Evolutionary conservation across 2,797 vertebrate genomes (phyloP), one percentile per base, ranked within the genome.

Genomic region (Amblyraja radiata): DNA sequence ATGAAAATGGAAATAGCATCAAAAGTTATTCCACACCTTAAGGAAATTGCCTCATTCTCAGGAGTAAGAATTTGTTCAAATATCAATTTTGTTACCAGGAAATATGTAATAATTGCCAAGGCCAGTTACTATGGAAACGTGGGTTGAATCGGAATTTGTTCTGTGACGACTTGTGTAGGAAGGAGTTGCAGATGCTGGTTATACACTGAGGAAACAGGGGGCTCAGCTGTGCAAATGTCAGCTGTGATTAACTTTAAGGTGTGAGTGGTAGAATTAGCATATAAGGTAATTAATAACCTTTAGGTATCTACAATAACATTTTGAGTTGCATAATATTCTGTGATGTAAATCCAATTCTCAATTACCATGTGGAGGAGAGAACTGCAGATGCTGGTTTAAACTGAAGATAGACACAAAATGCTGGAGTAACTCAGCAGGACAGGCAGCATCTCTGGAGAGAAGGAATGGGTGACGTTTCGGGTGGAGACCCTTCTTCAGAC

Each of bases 221-320:
- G 6, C 84, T 88, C 61, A 88, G 84, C 84, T 68, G 16, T 88
- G n/a, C 84, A 68, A 88, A 88, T 88, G 61, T 68, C 68, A 68
- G n/a, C 63, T 68, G 84, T 88, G 63, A 68, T 88, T 88, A 68
- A 65, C 58, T 88, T 32, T 32, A 88, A 88, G 21, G 14, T 32
- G n/a, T 18, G 13, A 88, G 68, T 68, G 32, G n/a, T 36, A 68
- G 8, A 68, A 88, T 88, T 65, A 88, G 14, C 84, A 88, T 88
- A 88, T 88, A 65, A 10, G 63, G 18, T 16, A 88, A 88, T 88
- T 36, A 68, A 68, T 88, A 63, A 88, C 68, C 63, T 32, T 88
- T 88, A 7, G 11, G 11, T 68, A 88, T 36, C 36, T 32, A 23
- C 23, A 74, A 74, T 68, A 88, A 36, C 16, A 61, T 88, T 88